Percentiles rank a stretch among this genome's conserved stretches.
Conservation (phyloP, 1,140 invertebrate genomes). For the Scaptomyza montana region DNA sequence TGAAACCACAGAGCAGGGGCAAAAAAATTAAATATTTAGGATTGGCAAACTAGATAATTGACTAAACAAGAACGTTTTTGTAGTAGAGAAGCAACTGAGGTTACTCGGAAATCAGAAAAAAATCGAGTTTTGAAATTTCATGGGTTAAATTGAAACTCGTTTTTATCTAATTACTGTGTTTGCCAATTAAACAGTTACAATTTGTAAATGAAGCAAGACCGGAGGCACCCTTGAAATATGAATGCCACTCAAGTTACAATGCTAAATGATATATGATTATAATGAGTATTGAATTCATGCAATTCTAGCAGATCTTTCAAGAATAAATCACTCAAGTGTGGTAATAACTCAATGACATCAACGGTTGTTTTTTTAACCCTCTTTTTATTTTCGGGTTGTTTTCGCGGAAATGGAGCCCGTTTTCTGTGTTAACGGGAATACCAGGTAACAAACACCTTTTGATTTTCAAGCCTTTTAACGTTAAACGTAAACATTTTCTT, state of each 20-base stretch:
- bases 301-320: slow-evolving; percentile 31
- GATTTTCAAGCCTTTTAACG: too few relatives aligned
- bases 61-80: slow-evolving; percentile 47
- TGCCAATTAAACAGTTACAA: slow-evolving; percentile 29
- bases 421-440: too few relatives aligned
- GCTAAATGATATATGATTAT: slow-evolving; percentile 24
- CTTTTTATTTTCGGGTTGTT: too few relatives aligned
- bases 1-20: slow-evolving; percentile 17
- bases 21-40: slow-evolving; percentile 44
- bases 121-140: not conserved
- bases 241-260: slow-evolving; percentile 63
- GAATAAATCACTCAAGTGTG: slow-evolving; percentile 5
- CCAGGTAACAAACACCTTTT: too few relatives aligned
- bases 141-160: slow-evolving; percentile 18
- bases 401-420: too few relatives aligned
- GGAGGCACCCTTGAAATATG: slow-evolving; percentile 50
- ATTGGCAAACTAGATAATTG: slow-evolving; percentile 39
- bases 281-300: slow-evolving; percentile 8
- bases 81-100: slow-evolving; percentile 41
- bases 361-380: not conserved
- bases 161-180: slow-evolving; percentile 34
- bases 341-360: slow-evolving; percentile 30
- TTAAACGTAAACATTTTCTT: too few relatives aligned
- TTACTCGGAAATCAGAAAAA: slow-evolving; percentile 30
- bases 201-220: slow-evolving; percentile 36